Evolutionary conservation across 2,113 vertebrate genomes (phyloP), one percentile per base, ranked within the genome.

Genomic region (Cyanistes caeruleus): DNA sequence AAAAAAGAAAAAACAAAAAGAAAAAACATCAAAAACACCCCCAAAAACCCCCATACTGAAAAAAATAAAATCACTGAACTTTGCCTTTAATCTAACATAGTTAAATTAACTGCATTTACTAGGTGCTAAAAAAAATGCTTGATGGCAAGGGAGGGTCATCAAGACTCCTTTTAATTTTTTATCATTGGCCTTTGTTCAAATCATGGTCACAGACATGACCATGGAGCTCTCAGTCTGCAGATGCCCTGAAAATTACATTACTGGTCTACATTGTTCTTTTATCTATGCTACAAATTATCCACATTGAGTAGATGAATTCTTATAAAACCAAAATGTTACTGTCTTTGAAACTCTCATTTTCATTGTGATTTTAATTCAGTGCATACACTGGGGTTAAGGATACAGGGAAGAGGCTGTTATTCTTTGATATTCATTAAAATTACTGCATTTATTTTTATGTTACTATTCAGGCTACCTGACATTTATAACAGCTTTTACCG

Each of bases 21-120:
- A 43, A 43, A 43, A 43, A 43, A 43, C 43, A 43, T 12, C 43
- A 10, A 25, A 51, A 59, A 0, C 6, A 44, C 4, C 11, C 9
- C 9, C 23, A 6, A 39, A 53, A 6, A 0, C 2, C 4, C 2
- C 15, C 6, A 46, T 7, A 48, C 3, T 17, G 9, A n/a, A 60
- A 30, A 62, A 23, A 48, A 19, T 3, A 9, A 48, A 23, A 25
- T 2, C 2, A 51, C 1, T 33, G 10, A 60, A 46, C 16, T 65
- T 75, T 67, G 39, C 5, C 4, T 87, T 82, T 69, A 39, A 22
- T 48, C 10, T 9, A 20, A 11, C 16, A 6, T 52, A 22, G 17
- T 39, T 56, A 79, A 68, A 81, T 41, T 7, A 65, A 65, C 49
- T 52, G 31, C 14, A 46, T 70, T 62, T 78, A 7, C 5, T 25